Conservation (phyloP, 1,140 invertebrate genomes). For the Maniola jurtina region DNA sequence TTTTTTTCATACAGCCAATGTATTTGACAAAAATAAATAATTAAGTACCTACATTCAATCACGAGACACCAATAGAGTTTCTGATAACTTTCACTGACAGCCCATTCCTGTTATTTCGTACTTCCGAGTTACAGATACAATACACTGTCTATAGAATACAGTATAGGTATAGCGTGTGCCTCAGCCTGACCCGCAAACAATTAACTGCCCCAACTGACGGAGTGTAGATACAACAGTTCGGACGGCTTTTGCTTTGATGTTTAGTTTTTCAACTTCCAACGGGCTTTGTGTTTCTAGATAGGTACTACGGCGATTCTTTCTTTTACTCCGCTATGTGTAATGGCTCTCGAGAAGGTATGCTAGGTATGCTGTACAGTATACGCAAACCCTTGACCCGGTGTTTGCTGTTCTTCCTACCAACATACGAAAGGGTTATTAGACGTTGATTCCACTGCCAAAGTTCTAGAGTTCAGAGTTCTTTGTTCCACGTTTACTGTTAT, state of each 20-base stretch:
- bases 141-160: background rate
- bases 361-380: background rate
- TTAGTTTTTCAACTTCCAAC: slow-evolving; percentile 27
- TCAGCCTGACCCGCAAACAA: slow-evolving; percentile 47
- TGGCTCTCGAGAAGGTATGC: background rate
- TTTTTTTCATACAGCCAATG: no score
- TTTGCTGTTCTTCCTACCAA: background rate
- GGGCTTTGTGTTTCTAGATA: slow-evolving; percentile 21
- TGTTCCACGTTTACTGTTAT: no score
- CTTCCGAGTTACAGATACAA: slow-evolving; percentile 5
- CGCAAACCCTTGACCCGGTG: background rate
- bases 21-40: background rate
- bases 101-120: background rate
- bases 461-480: no score
- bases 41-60: background rate
- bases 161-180: slow-evolving; percentile 15
- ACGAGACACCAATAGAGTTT: background rate
- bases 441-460: no score
- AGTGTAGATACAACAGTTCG: slow-evolving; percentile 30
- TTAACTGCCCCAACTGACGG: slow-evolving; percentile 45
- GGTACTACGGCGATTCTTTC: slow-evolving; percentile 2
- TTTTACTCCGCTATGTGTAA: background rate
- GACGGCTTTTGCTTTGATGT: slow-evolving; percentile 30
- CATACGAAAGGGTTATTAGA: background rate
- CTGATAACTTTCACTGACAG: background rate